Evolutionary conservation across 2,888 invertebrate species (phyloP).

Genomic region (Acronicta aceris): DNA sequence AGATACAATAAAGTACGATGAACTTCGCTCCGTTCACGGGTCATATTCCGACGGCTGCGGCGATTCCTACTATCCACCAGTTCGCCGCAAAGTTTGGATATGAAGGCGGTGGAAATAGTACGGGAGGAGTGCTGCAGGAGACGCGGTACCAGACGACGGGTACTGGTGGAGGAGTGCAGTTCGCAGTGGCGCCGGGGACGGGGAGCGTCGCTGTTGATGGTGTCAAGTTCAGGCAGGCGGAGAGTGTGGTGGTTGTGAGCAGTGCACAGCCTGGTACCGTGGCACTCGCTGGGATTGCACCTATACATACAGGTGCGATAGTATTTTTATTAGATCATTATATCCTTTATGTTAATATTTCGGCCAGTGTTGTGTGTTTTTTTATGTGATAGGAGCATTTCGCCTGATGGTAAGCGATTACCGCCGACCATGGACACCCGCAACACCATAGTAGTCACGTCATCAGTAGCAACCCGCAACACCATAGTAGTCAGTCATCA

Average conservation of each 20-base stretch:
- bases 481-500: too few relatives aligned
- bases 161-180: conserved; percentile 75
- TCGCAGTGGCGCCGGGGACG: conserved; percentile 73
- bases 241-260: conserved; percentile 86
- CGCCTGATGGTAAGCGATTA: too few relatives aligned
- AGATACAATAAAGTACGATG: conserved; percentile 86
- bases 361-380: too few relatives aligned
- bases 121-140: conserved; percentile 79
- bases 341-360: too few relatives aligned
- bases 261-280: conserved; percentile 87
- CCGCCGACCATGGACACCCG: too few relatives aligned
- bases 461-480: too few relatives aligned
- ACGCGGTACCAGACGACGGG: conserved; percentile 76
- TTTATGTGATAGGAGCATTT: too few relatives aligned
- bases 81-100: conserved; percentile 93
- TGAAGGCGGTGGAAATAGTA: conserved; percentile 74
- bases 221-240: conserved; percentile 90
- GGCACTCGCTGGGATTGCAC: conserved; percentile 78
- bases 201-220: conserved; percentile 78
- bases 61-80: conserved; percentile 95
- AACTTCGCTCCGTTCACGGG: conserved; percentile 96
- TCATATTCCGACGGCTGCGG: conserved; percentile 93
- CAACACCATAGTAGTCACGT: too few relatives aligned
- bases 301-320: conserved; percentile 79
- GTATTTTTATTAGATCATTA: conserved; percentile 6